These are phyloP conservation scores for Dryocosmus kuriphilus DNA, from an alignment of 2,888 invertebrate species.

Conservation along the genomic window DNA sequence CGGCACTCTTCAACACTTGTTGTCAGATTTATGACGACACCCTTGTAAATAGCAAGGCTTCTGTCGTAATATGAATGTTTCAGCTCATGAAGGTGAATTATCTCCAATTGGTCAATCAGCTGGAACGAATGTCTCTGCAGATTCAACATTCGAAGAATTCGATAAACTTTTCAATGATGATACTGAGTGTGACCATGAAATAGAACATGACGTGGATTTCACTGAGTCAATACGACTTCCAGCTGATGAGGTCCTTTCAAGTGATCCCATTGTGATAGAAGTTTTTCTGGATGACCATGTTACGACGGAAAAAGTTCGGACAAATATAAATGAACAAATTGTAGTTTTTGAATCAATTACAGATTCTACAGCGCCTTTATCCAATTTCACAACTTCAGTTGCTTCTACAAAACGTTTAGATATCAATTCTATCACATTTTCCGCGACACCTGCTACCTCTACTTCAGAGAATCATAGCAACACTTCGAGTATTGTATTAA, in stretches of 20 bases:
- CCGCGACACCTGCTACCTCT: not conserved
- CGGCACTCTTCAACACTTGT: too few species aligned
- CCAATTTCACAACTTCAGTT: not conserved
- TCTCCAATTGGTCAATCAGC: too few species aligned
- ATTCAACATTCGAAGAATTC: too few species aligned
- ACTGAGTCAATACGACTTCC: not conserved
- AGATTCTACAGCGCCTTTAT: not conserved
- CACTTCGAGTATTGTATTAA: not conserved
- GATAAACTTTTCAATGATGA: too few species aligned
- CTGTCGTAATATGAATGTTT: too few species aligned
- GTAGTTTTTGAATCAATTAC: not conserved
- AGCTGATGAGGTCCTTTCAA: not conserved
- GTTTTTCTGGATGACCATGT: not conserved
- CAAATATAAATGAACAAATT: not conserved
- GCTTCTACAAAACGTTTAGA: not conserved
- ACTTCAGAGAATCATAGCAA: not conserved
- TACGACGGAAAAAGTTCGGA: not conserved
- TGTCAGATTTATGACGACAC: too few species aligned
- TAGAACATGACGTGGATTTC: too few species aligned
- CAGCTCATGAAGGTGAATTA: too few species aligned
- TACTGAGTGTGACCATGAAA: too few species aligned
- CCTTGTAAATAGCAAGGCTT: too few species aligned
- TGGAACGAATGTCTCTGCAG: too few species aligned
- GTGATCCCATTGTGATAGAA: not conserved
- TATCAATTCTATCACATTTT: not conserved